Evolutionary conservation across 37 sponge, comb jelly and placozoan genomes (phyloP), one percentile per base, ranked within the genome.

Genomic region (Hexactinellida sp.): DNA sequence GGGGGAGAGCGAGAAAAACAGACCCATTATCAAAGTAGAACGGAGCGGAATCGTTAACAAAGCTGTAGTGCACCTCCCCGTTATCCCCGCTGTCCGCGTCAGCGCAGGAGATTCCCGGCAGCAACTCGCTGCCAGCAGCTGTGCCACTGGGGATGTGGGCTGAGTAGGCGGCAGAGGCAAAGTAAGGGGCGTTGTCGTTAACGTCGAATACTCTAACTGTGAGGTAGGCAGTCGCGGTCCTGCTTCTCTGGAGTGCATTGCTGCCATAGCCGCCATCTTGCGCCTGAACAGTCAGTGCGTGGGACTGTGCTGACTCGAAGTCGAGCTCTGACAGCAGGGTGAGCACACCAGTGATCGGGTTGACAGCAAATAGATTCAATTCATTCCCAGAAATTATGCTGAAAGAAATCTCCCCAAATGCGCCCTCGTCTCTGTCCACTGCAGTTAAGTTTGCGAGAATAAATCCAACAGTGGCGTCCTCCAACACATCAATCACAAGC

Each of bases 111-210:
- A 71, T 16, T 24, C 24, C 5, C 47, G 13, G 32, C 9, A 85
- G 38, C 54, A 55, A 63, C 34, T 63, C 37, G 16, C 76, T 85
- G 34, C 86, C 86, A 23, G 36, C 13, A 71, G 82, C 24, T 3
- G 86, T 23, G 55, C 5, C 76, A 36, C 5, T 5, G 1, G 37
- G 34, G 37, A 54, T n/a, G 36, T 36, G 37, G 82, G 32, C 76
- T 0, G 55, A 7, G 37, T 91, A 90, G 0, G 37, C 36, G 38
- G 7, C 10, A 34, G 83, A 85, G 0, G 47, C 38, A 76, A 93
- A 89, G 25, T 37, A 1, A 32, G 95, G 95, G 24, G 84, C 35
- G 38, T 92, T 84, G 52, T 92, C 91, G 88, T 94, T 94, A 1
- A 82, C 55, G 85, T 91, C 93, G 1, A 84, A 10, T 21, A 94